Evolutionary conservation across 2,888 invertebrate species (phyloP).

Genomic region (Acleris laterana): DNA sequence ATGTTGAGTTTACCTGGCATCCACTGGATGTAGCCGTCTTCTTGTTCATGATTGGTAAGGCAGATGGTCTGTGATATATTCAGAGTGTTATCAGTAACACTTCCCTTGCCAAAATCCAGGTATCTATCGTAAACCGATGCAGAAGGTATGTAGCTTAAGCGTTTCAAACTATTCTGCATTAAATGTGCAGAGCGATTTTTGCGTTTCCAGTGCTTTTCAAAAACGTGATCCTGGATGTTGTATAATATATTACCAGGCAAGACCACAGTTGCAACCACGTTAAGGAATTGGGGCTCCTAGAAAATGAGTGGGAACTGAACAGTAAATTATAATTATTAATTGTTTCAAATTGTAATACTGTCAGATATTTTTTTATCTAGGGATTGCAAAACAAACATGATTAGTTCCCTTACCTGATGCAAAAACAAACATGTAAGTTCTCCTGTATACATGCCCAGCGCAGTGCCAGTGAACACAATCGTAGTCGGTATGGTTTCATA

Average conservation of each 20-base stretch:
- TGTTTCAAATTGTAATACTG: too few species aligned
- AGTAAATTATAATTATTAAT: too few species aligned
- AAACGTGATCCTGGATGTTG: conserved; percentile 62
- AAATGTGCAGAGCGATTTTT: conserved; percentile 63
- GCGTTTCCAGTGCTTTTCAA: conserved; percentile 61
- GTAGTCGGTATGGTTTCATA: conserved; percentile 67
- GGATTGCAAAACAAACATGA: too few species aligned
- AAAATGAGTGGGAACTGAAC: conserved; percentile 34
- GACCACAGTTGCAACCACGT: conserved; percentile 63
- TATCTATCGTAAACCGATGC: conserved; percentile 74
- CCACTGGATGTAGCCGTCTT: conserved; percentile 75
- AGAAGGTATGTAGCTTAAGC: conserved; percentile 64
- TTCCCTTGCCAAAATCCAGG: conserved; percentile 73
- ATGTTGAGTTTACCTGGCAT: conserved; percentile 57
- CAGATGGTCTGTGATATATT: conserved; percentile 77
- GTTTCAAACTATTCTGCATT: conserved; percentile 75
- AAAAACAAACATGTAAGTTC: conserved; percentile 74
- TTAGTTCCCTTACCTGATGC: conserved; percentile 65
- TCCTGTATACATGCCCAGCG: conserved; percentile 69
- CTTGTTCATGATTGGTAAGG: conserved; percentile 73
- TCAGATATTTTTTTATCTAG: too few species aligned
- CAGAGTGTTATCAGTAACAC: conserved; percentile 60
- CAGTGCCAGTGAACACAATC: conserved; percentile 65
- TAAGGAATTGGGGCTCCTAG: conserved; percentile 71
- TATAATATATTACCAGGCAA: conserved; percentile 63